These are phyloP conservation scores for Cylloceria caligata DNA, from an alignment of 2,888 invertebrate genomes.

Conservation along the genomic window DNA sequence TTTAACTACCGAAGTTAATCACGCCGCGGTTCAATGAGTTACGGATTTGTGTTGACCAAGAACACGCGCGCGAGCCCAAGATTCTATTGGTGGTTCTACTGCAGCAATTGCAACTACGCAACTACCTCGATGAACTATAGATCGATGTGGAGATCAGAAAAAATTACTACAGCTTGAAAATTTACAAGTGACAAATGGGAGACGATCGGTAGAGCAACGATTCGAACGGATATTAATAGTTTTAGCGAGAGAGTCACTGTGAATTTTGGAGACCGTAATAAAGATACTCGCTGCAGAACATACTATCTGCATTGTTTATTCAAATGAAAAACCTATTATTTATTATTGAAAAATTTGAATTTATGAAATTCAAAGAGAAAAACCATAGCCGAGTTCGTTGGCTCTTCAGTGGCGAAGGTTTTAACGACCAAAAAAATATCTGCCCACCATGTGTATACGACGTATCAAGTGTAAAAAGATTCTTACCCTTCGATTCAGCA, in stretches of 20 bases:
- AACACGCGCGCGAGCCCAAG: not conserved
- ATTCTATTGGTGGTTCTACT: slow-evolving; percentile 16
- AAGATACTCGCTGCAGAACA: no score
- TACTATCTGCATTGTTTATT: no score
- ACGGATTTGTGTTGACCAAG: slow-evolving; percentile 69
- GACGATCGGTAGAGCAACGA: no score
- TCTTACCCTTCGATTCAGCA: not conserved
- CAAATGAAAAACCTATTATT: no score
- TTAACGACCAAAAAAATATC: slow-evolving; percentile 45
- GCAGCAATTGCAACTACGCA: not conserved
- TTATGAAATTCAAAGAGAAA: slow-evolving; percentile 74
- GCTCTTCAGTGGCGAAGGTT: slow-evolving; percentile 54
- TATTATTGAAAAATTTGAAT: no score
- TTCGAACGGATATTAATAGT: no score
- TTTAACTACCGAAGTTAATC: slow-evolving; percentile 74
- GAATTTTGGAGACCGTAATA: no score
- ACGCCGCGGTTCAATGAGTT: slow-evolving; percentile 72
- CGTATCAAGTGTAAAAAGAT: slow-evolving; percentile 28
- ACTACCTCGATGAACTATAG: not conserved
- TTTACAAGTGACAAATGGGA: no score
- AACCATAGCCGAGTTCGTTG: slow-evolving; percentile 55
- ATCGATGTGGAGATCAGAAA: slow-evolving; percentile 37
- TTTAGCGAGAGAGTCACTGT: no score
- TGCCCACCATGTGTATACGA: slow-evolving; percentile 24
- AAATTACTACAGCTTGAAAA: slow-evolving; percentile 28